These are phyloP conservation scores for Drosophila setifemur DNA, from an alignment of 1,140 invertebrate genomes.

Conservation along the genomic window DNA sequence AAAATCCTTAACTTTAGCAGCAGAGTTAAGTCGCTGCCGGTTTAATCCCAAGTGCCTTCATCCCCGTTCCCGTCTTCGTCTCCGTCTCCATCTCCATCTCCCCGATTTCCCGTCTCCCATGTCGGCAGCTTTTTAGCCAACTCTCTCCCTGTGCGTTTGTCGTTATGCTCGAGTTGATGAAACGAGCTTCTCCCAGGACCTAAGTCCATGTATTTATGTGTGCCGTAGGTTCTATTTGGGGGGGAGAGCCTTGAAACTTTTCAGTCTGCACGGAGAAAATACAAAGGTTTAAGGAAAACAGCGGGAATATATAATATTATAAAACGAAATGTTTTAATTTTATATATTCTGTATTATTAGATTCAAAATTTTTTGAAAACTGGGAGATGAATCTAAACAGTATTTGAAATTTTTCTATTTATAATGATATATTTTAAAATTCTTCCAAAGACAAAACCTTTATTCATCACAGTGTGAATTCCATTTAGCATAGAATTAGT, in stretches of 20 bases:
- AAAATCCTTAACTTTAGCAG: slow-evolving; percentile 67
- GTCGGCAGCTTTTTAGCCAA: neutral
- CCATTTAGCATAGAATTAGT: slow-evolving; percentile 41
- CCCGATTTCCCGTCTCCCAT: neutral
- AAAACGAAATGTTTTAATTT: neutral
- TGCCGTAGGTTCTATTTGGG: slow-evolving; percentile 34
- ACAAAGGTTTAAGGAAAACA: too few relatives aligned
- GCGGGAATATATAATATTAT: too few relatives aligned
- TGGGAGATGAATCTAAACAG: neutral
- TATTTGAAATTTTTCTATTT: neutral
- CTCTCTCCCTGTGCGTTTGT: slow-evolving; percentile 29
- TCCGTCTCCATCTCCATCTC: neutral
- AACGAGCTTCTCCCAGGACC: slow-evolving; percentile 27
- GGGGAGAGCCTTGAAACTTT: slow-evolving; percentile 40
- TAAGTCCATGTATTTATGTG: slow-evolving; percentile 58
- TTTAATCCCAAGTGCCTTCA: slow-evolving; percentile 66
- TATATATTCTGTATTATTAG: neutral
- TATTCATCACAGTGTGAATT: slow-evolving; percentile 29
- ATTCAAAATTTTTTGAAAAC: neutral
- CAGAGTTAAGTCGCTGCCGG: slow-evolving; percentile 65
- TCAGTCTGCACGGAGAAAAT: slow-evolving; percentile 13
- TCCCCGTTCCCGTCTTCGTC: neutral
- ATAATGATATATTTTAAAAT: neutral
- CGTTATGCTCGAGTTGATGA: slow-evolving; percentile 55
- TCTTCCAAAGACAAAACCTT: too few relatives aligned